Evolutionary conservation across 37 sponge, comb jelly and placozoan genomes (phyloP).

Genomic region (Sycon ciliatum): DNA sequence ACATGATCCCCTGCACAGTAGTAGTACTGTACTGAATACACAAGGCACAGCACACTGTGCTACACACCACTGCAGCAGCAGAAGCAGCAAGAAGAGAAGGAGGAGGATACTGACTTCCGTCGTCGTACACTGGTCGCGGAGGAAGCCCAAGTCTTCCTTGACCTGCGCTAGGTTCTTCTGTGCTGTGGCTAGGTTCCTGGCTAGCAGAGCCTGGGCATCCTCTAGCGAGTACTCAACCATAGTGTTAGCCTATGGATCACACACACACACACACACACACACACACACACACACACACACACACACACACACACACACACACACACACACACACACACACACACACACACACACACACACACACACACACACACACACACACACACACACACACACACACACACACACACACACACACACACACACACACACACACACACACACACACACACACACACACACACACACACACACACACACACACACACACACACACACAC

Average conservation of each 20-base stretch:
- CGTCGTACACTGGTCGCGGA: constrained; percentile 79
- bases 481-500: too few relatives aligned
- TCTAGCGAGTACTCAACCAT: constrained; percentile 90
- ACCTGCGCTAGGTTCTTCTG: constrained; percentile 38
- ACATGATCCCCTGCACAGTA: too few relatives aligned
- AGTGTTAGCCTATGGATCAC: constrained; percentile 65
- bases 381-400: too few relatives aligned
- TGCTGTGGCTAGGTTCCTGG: constrained; percentile 65
- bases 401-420: too few relatives aligned
- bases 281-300: background rate
- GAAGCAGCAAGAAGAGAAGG: background rate
- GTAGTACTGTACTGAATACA: too few relatives aligned
- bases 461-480: too few relatives aligned
- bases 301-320: background rate
- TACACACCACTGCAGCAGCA: background rate
- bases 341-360: too few relatives aligned
- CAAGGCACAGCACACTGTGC: too few relatives aligned
- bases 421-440: too few relatives aligned
- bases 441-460: too few relatives aligned
- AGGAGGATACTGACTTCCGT: constrained; percentile 84
- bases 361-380: too few relatives aligned
- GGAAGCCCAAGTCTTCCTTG: constrained; percentile 64
- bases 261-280: background rate
- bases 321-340: too few relatives aligned
- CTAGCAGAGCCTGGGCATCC: constrained; percentile 61